Base-by-base conservation (phyloP, 2,113 vertebrate species). In the Illadopsis cleaveri region DNA sequence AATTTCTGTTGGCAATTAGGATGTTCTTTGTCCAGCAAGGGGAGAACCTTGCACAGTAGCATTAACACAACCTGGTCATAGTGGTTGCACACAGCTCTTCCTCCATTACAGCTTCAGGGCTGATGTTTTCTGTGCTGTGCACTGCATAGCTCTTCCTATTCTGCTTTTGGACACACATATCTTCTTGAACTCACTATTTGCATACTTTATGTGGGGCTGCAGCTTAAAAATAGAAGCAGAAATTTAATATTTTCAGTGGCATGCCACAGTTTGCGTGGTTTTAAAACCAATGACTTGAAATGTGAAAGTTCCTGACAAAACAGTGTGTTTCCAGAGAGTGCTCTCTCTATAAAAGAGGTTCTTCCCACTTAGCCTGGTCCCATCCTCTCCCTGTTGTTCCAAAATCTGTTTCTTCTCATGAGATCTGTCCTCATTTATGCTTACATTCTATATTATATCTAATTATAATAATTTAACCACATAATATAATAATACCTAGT, bases 11-110 rank as follows among this genome's bases (percentile, higher is more conserved):
- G 28, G 15, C 31, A 24, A 51, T 71, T 20, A 40, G 20, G 38
- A 24, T 0, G 0, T 18, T 19, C 5, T 61, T 4, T 72, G 14
- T 70, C n/a, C 5, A 8, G 19, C 16, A 76, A 51, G 44, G 76
- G 28, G 15, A 37, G 15, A 35, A 24, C 13, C 33, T 15, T 2
- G 0, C 10, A 17, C 12, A 57, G n/a, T 3, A 72, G 35, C 14
- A 3, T 60, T 69, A 90, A 30, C 40, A 76, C 13, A 82, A 4
- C 22, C 14, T 69, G 25, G 13, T 57, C 33, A 13, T 3, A 18
- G 42, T 28, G 15, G 30, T 4, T 80, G 31, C 22, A 51, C 22
- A 12, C 10, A 44, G 12, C 25, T 84, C 38, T 78, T 23, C 8
- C 3, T 9, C 12, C 22, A 4, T 30, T 44, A 14, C 20, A 53